These are phyloP conservation scores for Neosilurus hyrtlii DNA, from an alignment of 2,797 vertebrate genomes.

Conservation along the genomic window DNA sequence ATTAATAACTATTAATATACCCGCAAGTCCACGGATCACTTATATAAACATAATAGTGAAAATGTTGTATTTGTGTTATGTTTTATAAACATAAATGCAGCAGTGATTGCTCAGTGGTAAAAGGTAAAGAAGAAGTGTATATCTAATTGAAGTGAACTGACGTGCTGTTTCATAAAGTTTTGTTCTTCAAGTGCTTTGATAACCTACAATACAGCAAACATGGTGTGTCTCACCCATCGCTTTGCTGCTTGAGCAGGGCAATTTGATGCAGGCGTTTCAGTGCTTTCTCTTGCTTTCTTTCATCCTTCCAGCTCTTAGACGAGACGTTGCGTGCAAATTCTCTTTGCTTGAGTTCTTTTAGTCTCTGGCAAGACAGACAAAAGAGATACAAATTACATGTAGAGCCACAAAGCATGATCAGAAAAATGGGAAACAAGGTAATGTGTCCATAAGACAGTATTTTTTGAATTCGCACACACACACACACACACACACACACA, in stretches of 20 bases:
- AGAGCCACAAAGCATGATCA: background rate
- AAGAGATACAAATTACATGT: constrained; percentile 31
- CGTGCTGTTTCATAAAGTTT: background rate
- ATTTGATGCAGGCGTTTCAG: constrained; percentile 91
- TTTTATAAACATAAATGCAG: background rate
- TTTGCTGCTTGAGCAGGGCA: constrained; percentile 87
- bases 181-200: constrained; percentile 12
- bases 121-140: background rate
- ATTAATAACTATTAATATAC: too few species aligned
- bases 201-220: constrained; percentile 7
- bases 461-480: background rate
- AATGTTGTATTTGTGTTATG: background rate
- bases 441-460: background rate
- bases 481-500: too few species aligned
- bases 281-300: constrained; percentile 95
- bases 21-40: too few species aligned
- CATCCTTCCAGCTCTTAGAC: constrained; percentile 98
- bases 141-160: background rate
- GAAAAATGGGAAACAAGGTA: background rate
- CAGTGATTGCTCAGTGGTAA: background rate
- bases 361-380: constrained; percentile 73
- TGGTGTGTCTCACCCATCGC: constrained; percentile 75
- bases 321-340: constrained; percentile 97
- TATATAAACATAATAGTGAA: background rate
- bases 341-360: constrained; percentile 97